Base-by-base conservation (phyloP, 2,888 invertebrate genomes). In the Phengaris alcon region DNA sequence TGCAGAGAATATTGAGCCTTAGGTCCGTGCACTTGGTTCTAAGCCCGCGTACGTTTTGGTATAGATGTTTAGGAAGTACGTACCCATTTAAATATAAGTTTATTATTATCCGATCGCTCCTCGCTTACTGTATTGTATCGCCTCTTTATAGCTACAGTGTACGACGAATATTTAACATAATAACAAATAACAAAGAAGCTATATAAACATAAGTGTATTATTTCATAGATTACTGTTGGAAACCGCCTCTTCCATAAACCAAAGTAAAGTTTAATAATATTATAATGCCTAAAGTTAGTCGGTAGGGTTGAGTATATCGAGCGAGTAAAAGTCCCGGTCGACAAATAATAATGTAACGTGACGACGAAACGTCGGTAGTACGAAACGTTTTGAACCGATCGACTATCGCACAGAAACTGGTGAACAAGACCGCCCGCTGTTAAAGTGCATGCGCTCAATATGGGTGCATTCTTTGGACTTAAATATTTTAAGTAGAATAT, bases 1-100 rank as follows among this genome's bases (percentile, higher is more conserved):
- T 68, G 44, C 35, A 44, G 12, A 68, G 68, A 44, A 68, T 68
- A 44, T 44, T 68, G 9, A 35, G 68, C 12, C 68, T 68, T 12
- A 68, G 12, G 9, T 68, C 68, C 35, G 35, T 6, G 35, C 68
- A 68, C 44, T 68, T 22, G 7, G 68, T 68, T 44, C 68, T 68
- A 12, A 68, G 44, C 12, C 68, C 68, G 22, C 68, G 68, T 35
- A 44, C 68, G 68, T 68, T 68, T 35, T 68, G 68, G 44, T 68
- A 68, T 68, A 68, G 3, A 68, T 22, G 22, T 22, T 22, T 22
- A 22, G 22, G 22, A 22, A 22, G 22, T 22, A 0, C 0, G 22
- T 22, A 22, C 22, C 22, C 22, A 22, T 22, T 22, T 22, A 22
- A 22, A 22, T 22, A 22, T 22, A 22, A 22, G 22, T 22, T 22